phyloP scores from a whole-genome alignment of 2,113 vertebrate species.

The Noturus placidus region DNA sequence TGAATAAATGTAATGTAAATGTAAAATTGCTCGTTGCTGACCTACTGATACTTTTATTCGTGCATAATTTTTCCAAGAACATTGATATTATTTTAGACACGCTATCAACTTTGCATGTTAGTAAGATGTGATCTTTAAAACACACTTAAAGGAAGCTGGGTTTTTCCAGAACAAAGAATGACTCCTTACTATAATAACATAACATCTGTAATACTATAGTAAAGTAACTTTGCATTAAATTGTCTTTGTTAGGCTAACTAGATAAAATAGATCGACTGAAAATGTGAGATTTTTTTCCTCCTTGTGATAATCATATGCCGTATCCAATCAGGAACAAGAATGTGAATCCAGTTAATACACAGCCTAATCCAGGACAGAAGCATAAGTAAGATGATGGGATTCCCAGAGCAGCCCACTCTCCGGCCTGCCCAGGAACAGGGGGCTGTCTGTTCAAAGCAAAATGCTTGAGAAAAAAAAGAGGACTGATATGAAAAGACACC shows the following conservation, averaged over 20 bases:
- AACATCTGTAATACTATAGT: too few relatives aligned
- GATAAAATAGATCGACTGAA: background rate
- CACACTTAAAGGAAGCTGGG: background rate
- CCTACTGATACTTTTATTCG: background rate
- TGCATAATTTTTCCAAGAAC: background rate
- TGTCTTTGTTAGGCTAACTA: background rate
- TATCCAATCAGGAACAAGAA: background rate
- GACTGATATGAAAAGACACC: background rate
- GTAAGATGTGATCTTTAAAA: background rate
- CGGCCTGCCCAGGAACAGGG: background rate
- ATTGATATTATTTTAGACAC: background rate
- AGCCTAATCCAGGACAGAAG: slow-evolving; percentile 43
- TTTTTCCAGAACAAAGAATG: background rate
- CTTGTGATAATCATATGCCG: background rate
- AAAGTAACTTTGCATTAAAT: too few relatives aligned
- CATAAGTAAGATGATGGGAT: slow-evolving; percentile 19
- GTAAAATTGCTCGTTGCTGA: too few relatives aligned
- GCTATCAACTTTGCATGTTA: background rate
- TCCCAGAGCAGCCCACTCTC: slow-evolving; percentile 7
- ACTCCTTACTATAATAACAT: background rate
- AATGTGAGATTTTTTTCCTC: background rate
- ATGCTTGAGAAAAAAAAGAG: slow-evolving; percentile 10
- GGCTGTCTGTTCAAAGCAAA: slow-evolving; percentile 28
- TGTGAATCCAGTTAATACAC: slow-evolving; percentile 30
- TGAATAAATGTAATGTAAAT: too few relatives aligned